Evolutionary conservation across 2,888 invertebrate genomes (phyloP), one percentile per base, ranked within the genome.

Genomic region (Idaea biselata): DNA sequence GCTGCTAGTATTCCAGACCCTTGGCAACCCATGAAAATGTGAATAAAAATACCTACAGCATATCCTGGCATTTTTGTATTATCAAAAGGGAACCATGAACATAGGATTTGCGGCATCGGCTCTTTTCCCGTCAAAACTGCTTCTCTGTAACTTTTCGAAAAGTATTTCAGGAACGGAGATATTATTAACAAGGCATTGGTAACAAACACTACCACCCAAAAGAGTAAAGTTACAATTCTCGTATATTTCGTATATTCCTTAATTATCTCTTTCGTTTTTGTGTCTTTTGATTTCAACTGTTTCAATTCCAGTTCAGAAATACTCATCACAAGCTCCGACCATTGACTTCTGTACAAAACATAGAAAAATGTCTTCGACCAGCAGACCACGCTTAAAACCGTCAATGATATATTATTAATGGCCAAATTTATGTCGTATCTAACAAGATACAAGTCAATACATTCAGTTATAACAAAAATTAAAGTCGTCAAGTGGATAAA

Each of bases 61-160:
- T 84, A 88, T 1, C 87, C 89, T 0, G 87, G 83, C 73, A 81
- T 77, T 62, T 76, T 77, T 0, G 71, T 78, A 53, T 80, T 79
- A 67, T 89, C 79, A 65, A 88, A 87, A 0, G 90, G 89, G 63
- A 86, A 85, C 89, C 89, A 89, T 1, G 84, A 83, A 67, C 71
- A 76, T 33, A 88, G 58, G 57, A 89, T 84, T 64, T 83, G 83
- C 0, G 88, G 87, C 31, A 81, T 76, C 0, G 83, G 76, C 54
- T 84, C 82, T 2, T 67, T 66, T 0, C 80, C 84, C n/a, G 71
- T 70, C 11, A 58, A 64, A 32, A 87, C 72, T 14, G 78, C 70
- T n/a, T 79, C 69, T 0, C 81, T 75, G 63, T 84, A 86, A 4
- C 63, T 68, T 14, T 71, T 44, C 0, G 77, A 74, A 0, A 75